Conservation (phyloP, 1,140 invertebrate species). For the Brachionus rotundiformis region DNA sequence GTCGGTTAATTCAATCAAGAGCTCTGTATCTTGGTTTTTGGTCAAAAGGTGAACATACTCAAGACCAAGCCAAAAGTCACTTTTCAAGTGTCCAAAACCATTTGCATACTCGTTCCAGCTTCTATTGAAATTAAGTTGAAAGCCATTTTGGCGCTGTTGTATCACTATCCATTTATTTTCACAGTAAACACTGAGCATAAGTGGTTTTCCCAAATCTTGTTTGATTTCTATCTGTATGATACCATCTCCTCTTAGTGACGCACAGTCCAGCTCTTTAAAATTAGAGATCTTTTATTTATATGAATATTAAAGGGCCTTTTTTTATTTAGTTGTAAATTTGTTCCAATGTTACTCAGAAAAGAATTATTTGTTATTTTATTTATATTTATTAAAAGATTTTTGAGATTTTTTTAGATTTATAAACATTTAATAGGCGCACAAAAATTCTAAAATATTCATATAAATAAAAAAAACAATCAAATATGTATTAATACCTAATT, state of each 20-base stretch:
- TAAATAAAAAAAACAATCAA: background rate
- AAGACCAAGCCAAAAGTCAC: slow-evolving; percentile 49
- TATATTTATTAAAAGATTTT: too few species aligned
- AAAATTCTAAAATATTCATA: too few species aligned
- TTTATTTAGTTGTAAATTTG: too few species aligned
- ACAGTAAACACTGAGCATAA: background rate
- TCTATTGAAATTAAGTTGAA: slow-evolving; percentile 12
- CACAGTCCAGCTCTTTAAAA: background rate
- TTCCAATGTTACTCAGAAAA: too few species aligned
- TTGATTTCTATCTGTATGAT: slow-evolving; percentile 31
- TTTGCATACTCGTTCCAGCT: slow-evolving; percentile 27
- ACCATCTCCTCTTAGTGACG: slow-evolving; percentile 28
- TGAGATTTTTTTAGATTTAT: too few species aligned
- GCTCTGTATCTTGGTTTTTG: background rate
- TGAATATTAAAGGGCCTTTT: too few species aligned
- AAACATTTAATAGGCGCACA: too few species aligned
- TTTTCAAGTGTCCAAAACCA: slow-evolving; percentile 22
- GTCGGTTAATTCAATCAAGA: slow-evolving; percentile 32
- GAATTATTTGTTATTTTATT: too few species aligned
- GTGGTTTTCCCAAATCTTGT: background rate
- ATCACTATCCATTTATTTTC: slow-evolving; percentile 44
- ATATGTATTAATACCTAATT: background rate
- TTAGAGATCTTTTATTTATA: too few species aligned
- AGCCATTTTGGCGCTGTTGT: slow-evolving; percentile 46
- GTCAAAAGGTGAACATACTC: slow-evolving; percentile 23